These are phyloP conservation scores for Maccullochella peelii DNA, from an alignment of 2,113 vertebrate species.

Conservation along the genomic window DNA sequence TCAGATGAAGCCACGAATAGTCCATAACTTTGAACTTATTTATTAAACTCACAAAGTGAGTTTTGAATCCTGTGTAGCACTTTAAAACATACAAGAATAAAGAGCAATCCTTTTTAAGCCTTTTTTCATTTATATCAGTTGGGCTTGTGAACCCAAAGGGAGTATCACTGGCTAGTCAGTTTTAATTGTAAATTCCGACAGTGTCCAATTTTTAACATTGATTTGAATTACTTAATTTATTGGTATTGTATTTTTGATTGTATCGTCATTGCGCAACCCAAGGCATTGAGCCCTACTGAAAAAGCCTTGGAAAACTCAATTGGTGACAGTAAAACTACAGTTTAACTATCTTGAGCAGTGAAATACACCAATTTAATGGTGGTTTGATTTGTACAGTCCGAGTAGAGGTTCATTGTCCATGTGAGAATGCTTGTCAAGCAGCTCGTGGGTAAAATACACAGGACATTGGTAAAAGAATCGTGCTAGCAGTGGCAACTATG, in stretches of 20 bases:
- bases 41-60: background rate
- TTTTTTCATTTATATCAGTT: background rate
- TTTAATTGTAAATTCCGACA: background rate
- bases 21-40: background rate
- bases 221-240: background rate
- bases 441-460: background rate
- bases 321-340: background rate
- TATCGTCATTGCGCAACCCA: background rate
- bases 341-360: background rate
- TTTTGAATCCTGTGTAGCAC: background rate
- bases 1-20: background rate
- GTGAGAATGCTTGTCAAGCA: too few relatives aligned
- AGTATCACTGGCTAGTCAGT: too few relatives aligned
- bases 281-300: background rate
- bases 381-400: background rate
- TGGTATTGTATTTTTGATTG: background rate
- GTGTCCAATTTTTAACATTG: background rate
- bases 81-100: background rate
- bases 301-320: background rate
- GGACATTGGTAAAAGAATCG: background rate
- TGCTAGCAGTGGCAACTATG: background rate
- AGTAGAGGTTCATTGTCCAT: background rate
- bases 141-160: background rate
- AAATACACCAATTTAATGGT: background rate
- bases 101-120: background rate